Percentiles rank a stretch among this genome's conserved stretches.
Evolutionary conservation across 2,797 vertebrate genomes (phyloP).

Genomic region (Liparis tanakae): DNA sequence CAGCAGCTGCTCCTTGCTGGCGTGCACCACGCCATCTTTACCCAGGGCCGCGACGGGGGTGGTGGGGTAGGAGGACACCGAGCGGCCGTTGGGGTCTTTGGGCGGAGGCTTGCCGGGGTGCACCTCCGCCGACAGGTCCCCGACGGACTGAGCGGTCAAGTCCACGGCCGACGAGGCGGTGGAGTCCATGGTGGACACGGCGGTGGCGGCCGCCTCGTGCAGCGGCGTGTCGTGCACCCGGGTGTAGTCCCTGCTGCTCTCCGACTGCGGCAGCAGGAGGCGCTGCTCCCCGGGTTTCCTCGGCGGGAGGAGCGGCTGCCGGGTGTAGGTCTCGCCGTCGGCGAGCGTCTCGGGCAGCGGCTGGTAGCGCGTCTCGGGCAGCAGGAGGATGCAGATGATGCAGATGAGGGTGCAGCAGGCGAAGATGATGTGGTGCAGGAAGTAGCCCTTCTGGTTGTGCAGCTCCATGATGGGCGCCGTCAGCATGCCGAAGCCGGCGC

Average conservation of each 20-base stretch:
- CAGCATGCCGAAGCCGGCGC: conserved; percentile 95
- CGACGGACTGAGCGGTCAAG: conserved; percentile 45
- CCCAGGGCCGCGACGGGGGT: conserved; percentile 17
- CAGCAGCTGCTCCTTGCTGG: conserved; percentile 61
- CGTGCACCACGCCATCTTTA: conserved; percentile 42
- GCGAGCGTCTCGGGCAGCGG: conserved; percentile 92
- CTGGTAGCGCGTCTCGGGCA: conserved; percentile 93
- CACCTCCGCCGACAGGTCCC: conserved; percentile 47
- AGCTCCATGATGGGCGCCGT: conserved; percentile 98
- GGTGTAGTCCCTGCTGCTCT: conserved; percentile 92
- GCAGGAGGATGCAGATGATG: conserved; percentile 97
- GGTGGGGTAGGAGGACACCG: conserved; percentile 37
- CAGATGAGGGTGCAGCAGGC: conserved; percentile 99
- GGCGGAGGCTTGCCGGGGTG: conserved; percentile 24
- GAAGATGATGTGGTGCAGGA: conserved; percentile 97
- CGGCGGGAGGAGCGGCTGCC: conserved; percentile 89
- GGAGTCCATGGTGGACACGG: conserved; percentile 86
- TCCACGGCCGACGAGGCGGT: conserved; percentile 85
- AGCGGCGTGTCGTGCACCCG: conserved; percentile 86
- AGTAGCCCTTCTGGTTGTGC: conserved; percentile 98
- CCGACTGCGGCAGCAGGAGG: conserved; percentile 86
- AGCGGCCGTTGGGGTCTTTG: conserved; percentile 64
- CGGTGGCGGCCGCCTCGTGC: conserved; percentile 78
- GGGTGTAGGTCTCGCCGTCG: conserved; percentile 90
- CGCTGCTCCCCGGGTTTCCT: conserved; percentile 90